Conservation (phyloP, 2,113 vertebrate genomes). For the Chionomys nivalis region DNA sequence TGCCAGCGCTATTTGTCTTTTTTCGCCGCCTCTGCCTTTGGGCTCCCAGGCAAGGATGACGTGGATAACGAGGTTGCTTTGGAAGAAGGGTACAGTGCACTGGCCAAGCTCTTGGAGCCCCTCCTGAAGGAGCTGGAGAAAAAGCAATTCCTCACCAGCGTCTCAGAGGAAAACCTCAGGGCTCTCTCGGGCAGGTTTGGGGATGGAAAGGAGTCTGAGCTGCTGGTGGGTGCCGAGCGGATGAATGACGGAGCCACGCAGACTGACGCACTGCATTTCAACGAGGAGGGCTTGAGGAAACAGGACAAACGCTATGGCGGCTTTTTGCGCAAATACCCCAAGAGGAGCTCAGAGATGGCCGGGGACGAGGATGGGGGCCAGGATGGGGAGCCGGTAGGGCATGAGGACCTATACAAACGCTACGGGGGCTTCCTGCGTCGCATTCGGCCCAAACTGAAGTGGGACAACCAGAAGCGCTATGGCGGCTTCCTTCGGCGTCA, state of each 20-base stretch:
- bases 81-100: constrained; percentile 62
- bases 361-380: constrained; percentile 75
- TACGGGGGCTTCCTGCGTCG: constrained; percentile 97
- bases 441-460: constrained; percentile 95
- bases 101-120: constrained; percentile 88
- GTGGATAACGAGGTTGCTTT: constrained; percentile 66
- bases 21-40: constrained; percentile 61
- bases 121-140: constrained; percentile 91
- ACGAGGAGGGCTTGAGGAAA: constrained; percentile 76
- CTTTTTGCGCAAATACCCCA: constrained; percentile 92
- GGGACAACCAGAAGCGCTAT: constrained; percentile 97
- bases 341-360: constrained; percentile 84
- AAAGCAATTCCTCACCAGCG: constrained; percentile 83
- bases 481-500: constrained; percentile 95
- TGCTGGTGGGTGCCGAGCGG: constrained; percentile 61
- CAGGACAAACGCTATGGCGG: constrained; percentile 91
- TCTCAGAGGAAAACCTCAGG: constrained; percentile 85
- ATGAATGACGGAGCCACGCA: neutral
- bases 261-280: neutral
- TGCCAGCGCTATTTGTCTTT: constrained; percentile 84
- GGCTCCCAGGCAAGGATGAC: constrained; percentile 51
- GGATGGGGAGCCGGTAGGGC: constrained; percentile 70
- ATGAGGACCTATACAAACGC: constrained; percentile 94
- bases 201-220: constrained; percentile 77
- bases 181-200: constrained; percentile 82